Conservation (phyloP, 1,140 invertebrate genomes). For the Drosophila tristis region DNA sequence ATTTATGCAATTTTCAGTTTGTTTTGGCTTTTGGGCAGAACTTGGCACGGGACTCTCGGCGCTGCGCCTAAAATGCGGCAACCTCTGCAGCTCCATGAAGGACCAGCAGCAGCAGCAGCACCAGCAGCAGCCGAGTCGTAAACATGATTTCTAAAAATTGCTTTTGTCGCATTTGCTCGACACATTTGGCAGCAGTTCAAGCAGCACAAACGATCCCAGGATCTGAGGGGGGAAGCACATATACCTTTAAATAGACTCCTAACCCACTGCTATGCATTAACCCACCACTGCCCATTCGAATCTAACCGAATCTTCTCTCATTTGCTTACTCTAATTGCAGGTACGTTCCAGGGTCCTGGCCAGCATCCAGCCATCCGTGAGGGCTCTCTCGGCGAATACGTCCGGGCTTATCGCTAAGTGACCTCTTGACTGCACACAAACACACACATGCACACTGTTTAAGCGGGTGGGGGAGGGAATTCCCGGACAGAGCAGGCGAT, state of each 20-base stretch:
- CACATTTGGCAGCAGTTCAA: conserved; percentile 66
- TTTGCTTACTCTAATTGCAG: conserved; percentile 50
- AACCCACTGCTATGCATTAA: not conserved
- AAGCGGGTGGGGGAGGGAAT: not conserved
- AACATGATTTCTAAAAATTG: conserved; percentile 55
- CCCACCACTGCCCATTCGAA: conserved; percentile 13
- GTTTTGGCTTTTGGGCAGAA: conserved; percentile 35
- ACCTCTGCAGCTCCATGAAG: not conserved
- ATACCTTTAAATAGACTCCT: conserved; percentile 18
- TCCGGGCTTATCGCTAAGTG: conserved; percentile 62
- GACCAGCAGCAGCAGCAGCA: not conserved
- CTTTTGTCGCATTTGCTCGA: conserved; percentile 70
- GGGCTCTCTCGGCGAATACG: not conserved
- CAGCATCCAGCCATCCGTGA: conserved; percentile 32
- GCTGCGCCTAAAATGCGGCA: conserved; percentile 72
- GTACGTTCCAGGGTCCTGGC: conserved; percentile 36
- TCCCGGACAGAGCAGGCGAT: not conserved
- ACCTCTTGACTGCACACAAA: conserved; percentile 49
- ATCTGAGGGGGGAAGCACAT: not conserved
- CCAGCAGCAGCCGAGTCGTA: conserved; percentile 35
- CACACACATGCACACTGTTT: conserved; percentile 3
- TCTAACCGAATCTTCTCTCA: conserved; percentile 29
- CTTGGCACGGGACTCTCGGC: conserved; percentile 43
- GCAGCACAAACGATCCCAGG: conserved; percentile 6
- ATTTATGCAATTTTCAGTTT: conserved; percentile 73